Base-by-base conservation (phyloP, 2,113 vertebrate genomes). In the Alectura lathami region DNA sequence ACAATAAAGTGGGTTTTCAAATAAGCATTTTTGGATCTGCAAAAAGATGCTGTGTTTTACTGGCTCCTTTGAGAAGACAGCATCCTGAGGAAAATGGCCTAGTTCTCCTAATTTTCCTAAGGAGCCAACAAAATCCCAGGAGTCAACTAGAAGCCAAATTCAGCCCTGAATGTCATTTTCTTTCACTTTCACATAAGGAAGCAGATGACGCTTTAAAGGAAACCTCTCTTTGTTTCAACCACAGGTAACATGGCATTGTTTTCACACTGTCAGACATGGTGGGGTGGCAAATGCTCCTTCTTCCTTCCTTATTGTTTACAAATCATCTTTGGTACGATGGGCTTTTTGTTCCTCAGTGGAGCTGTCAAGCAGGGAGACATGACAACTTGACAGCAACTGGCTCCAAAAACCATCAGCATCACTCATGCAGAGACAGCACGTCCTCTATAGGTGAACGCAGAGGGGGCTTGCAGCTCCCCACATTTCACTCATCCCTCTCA, bases 291-390 rank as follows among this genome's bases (percentile, higher is more conserved):
- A 50, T 6, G 23, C 40, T 86, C 78, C 63, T 80, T 54, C 53
- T 69, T 38, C 56, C 30, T 18, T 32, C 50, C 32, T 43, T 43
- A 70, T 38, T 83, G 75, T 78, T 80, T 88, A 81, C 59, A 70
- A 59, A 91, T 83, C 59, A 68, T 34, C 34, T 74, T 70, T 0
- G 2, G 72, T 83, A 85, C 74, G 75, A 53, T 73, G 42, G 21
- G 5, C 43, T 43, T 75, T 93, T 83, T 91, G 59, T 96, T 93
- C 83, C 17, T 5, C 68, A 27, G 34, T 72, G 59, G 75, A 86
- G 75, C 72, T 88, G 83, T 43, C 86, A 86, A 48, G 30, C 13
- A 79, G 17, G 23, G 48, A 63, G 75, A 63, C 56, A 1, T 2
- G 45, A 89, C 63, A 78, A 64, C 63, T 43, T 30, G 54, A 83